Percentiles rank a stretch among this genome's conserved stretches.
phyloP scores from a whole-genome alignment of 2,888 invertebrate species.

The Norana najaformis region DNA sequence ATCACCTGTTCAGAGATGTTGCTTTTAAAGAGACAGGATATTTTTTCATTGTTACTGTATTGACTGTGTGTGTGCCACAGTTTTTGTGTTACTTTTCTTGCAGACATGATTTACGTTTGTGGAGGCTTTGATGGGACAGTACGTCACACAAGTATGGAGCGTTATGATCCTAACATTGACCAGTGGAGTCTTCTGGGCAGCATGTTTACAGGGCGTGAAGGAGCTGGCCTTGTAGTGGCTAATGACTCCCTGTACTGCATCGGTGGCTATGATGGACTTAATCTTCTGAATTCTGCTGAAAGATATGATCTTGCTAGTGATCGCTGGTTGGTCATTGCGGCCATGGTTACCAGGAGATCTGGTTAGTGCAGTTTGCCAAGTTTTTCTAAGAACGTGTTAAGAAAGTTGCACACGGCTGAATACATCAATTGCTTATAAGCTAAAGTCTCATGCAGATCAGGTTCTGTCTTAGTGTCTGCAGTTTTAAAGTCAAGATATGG shows the following conservation, averaged over 20 bases:
- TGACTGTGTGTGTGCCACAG: not conserved
- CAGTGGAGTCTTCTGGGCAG: slow-evolving; percentile 55
- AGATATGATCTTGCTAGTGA: slow-evolving; percentile 54
- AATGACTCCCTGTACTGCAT: slow-evolving; percentile 59
- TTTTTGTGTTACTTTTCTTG: slow-evolving; percentile 26
- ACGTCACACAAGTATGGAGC: slow-evolving; percentile 59
- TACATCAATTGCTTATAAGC: not conserved
- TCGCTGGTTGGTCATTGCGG: slow-evolving; percentile 55
- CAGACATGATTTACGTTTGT: slow-evolving; percentile 60
- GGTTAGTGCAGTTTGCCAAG: slow-evolving; percentile 45
- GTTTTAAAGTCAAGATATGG: not conserved
- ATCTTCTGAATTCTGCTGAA: slow-evolving; percentile 58
- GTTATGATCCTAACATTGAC: slow-evolving; percentile 56
- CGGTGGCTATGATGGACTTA: slow-evolving; percentile 61
- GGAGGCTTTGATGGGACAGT: slow-evolving; percentile 61
- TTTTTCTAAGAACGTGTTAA: not conserved
- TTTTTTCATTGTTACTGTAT: not conserved
- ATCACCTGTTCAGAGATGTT: not conserved
- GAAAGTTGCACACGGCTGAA: not conserved
- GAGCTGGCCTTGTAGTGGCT: slow-evolving; percentile 60
- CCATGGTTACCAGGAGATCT: slow-evolving; percentile 59
- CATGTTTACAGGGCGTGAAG: slow-evolving; percentile 54
- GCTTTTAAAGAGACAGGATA: not conserved
- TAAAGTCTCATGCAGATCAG: not conserved
- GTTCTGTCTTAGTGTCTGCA: not conserved